These are phyloP conservation scores for Proteles cristata DNA, from an alignment of 2,113 vertebrate species.

Conservation along the genomic window DNA sequence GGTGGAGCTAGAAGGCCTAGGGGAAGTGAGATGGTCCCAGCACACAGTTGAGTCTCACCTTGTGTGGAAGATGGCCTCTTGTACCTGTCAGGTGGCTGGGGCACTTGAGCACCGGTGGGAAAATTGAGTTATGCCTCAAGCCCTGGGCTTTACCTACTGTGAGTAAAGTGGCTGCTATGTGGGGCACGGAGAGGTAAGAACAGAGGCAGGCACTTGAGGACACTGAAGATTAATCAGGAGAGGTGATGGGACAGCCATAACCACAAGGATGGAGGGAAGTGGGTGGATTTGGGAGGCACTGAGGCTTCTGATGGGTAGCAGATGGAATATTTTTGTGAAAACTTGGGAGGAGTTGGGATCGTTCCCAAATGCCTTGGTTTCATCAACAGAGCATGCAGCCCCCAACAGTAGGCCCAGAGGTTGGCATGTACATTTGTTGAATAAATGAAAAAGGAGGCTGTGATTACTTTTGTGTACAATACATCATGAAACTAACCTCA, in stretches of 20 bases:
- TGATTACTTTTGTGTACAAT: not conserved
- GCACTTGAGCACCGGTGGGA: not conserved
- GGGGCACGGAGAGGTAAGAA: not conserved
- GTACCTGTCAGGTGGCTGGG: not conserved
- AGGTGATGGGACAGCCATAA: not conserved
- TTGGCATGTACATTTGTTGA: not conserved
- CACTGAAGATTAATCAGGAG: too few relatives aligned
- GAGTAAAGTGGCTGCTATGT: not conserved
- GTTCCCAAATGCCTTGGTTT: not conserved
- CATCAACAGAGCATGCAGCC: not conserved
- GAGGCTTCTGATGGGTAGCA: not conserved
- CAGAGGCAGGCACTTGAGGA: not conserved
- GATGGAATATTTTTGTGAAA: not conserved
- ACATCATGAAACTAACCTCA: constrained; percentile 16
- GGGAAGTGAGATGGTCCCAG: not conserved
- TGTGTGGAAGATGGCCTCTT: not conserved
- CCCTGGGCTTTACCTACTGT: not conserved
- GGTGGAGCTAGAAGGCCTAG: too few relatives aligned
- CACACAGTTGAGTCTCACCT: not conserved
- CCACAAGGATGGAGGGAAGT: not conserved
- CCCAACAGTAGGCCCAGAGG: not conserved
- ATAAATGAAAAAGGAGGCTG: not conserved
- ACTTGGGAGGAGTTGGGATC: not conserved
- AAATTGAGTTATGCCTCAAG: not conserved
- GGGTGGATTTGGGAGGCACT: not conserved